These are phyloP conservation scores for Pterois miles DNA, from an alignment of 2,797 vertebrate genomes.

Conservation along the genomic window DNA sequence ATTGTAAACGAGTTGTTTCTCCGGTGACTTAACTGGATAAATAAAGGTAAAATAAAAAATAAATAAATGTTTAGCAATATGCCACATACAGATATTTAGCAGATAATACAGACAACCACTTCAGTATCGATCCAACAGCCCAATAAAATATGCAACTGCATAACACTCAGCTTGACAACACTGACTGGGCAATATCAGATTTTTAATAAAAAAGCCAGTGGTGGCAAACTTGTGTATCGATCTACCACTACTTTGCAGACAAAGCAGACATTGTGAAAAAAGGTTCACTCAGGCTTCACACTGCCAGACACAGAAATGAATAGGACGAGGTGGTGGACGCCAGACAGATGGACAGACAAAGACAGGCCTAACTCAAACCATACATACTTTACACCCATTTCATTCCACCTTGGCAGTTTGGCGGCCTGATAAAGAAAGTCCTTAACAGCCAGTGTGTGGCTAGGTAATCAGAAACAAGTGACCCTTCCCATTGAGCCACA, in stretches of 20 bases:
- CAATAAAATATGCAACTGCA: constrained; percentile 26
- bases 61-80: neutral
- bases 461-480: constrained; percentile 63
- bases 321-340: constrained; percentile 17
- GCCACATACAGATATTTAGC: too few species aligned
- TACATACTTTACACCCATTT: constrained; percentile 10
- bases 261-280: constrained; percentile 27
- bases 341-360: constrained; percentile 1
- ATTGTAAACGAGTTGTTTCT: too few species aligned
- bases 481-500: constrained; percentile 54
- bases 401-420: constrained; percentile 21
- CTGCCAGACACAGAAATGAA: constrained; percentile 14
- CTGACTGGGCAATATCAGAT: constrained; percentile 35
- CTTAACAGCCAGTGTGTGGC: constrained; percentile 34
- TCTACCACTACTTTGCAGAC: constrained; percentile 22
- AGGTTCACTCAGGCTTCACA: constrained; percentile 1
- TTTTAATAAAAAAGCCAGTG: constrained; percentile 17
- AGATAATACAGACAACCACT: constrained; percentile 6
- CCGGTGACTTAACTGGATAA: neutral
- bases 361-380: neutral
- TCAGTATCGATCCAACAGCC: neutral
- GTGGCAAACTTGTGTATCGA: constrained; percentile 8
- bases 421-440: constrained; percentile 27
- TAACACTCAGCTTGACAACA: constrained; percentile 22
- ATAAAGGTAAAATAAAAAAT: too few species aligned